These are phyloP conservation scores for Eudemis profundana DNA, from an alignment of 2,888 invertebrate genomes.

Conservation along the genomic window DNA sequence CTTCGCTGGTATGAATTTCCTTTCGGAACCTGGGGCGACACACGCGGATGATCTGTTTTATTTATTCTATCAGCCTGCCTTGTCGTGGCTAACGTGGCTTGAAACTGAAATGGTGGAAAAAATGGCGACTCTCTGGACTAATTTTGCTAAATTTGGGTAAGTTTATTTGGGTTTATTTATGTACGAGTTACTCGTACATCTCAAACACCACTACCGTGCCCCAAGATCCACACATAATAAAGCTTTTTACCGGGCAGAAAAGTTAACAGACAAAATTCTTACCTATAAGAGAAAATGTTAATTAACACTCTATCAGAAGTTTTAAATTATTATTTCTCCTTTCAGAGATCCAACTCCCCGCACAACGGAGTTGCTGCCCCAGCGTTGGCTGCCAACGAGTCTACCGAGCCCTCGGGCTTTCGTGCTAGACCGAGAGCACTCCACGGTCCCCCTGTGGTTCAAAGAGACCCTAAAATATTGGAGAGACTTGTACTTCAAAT, in stretches of 20 bases:
- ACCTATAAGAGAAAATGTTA: no score
- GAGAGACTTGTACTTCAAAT: constrained; percentile 16
- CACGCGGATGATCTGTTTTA: constrained; percentile 75
- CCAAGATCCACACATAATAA: no score
- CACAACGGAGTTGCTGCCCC: constrained; percentile 12
- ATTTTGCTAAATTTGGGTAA: constrained; percentile 74
- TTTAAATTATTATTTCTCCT: no score
- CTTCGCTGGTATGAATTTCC: constrained; percentile 50
- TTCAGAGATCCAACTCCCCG: constrained; percentile 21
- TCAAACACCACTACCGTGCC: no score
- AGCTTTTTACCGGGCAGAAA: no score
- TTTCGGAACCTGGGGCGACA: constrained; percentile 59
- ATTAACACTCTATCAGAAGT: no score
- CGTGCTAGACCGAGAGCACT: constrained; percentile 1
- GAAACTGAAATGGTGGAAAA: constrained; percentile 65
- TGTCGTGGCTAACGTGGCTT: constrained; percentile 53
- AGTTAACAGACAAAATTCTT: no score
- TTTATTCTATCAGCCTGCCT: constrained; percentile 61
- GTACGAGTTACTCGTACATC: no score
- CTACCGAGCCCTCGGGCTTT: constrained; percentile 5
- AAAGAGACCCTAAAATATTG: constrained; percentile 5
- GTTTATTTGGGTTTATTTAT: constrained; percentile 31
- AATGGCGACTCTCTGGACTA: constrained; percentile 71
- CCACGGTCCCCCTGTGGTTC: neutral
- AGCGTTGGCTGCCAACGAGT: constrained; percentile 9